phyloP scores from a whole-genome alignment of 2,888 invertebrate species.

The Pyralis farinalis region DNA sequence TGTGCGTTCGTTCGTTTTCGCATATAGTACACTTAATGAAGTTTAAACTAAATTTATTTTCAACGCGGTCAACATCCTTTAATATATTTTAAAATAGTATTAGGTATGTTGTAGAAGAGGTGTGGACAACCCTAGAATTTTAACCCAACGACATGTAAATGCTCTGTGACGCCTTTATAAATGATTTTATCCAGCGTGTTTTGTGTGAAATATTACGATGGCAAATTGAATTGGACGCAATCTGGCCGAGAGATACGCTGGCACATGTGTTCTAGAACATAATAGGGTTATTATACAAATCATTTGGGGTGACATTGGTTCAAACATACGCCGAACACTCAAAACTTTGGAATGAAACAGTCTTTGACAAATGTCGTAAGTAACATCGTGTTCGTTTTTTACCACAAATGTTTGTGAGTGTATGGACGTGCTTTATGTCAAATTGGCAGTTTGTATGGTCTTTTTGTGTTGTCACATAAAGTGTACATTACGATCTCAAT shows the following conservation, averaged over 20 bases:
- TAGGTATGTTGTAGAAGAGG: neutral
- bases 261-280: constrained; percentile 51
- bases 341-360: constrained; percentile 4
- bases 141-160: constrained; percentile 46
- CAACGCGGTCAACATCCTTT: no score
- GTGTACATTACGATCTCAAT: constrained; percentile 2
- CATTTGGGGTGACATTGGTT: constrained; percentile 23
- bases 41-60: no score
- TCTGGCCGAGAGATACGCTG: constrained; percentile 45
- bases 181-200: constrained; percentile 69
- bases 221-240: constrained; percentile 74
- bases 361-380: constrained; percentile 7
- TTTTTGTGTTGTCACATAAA: neutral
- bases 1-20: no score
- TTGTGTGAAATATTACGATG: constrained; percentile 73
- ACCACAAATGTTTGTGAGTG: constrained; percentile 29
- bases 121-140: constrained; percentile 38
- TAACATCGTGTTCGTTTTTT: constrained; percentile 5
- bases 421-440: constrained; percentile 18
- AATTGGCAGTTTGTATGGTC: constrained; percentile 2
- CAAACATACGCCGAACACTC: constrained; percentile 24
- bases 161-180: constrained; percentile 70
- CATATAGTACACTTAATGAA: no score
- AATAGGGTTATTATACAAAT: constrained; percentile 17
- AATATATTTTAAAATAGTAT: neutral